phyloP scores from a whole-genome alignment of 2,797 vertebrate genomes.

The Craterocephalus amniculus region DNA sequence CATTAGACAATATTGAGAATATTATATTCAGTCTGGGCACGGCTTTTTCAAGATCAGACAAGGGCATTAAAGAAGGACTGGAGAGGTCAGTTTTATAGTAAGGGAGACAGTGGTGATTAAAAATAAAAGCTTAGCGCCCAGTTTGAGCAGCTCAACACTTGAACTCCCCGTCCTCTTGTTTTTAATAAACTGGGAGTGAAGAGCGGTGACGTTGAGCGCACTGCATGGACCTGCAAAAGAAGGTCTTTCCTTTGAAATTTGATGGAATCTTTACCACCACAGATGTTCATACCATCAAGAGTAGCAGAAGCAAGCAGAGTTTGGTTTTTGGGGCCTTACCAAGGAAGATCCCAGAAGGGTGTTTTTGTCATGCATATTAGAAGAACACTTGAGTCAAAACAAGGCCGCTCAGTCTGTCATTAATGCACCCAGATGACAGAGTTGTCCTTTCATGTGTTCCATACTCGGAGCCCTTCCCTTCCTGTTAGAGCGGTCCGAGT shows the following conservation, averaged over 20 bases:
- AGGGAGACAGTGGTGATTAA: slow-evolving; percentile 21
- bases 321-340: slow-evolving; percentile 49
- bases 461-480: slow-evolving; percentile 72
- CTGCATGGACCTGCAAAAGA: slow-evolving; percentile 32
- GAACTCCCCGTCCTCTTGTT: slow-evolving; percentile 50
- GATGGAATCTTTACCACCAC: slow-evolving; percentile 21
- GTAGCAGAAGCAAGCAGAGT: slow-evolving; percentile 36
- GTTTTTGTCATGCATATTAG: slow-evolving; percentile 82
- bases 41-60: slow-evolving; percentile 26
- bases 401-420: slow-evolving; percentile 76
- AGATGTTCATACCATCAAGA: slow-evolving; percentile 45
- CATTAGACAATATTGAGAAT: slow-evolving; percentile 1
- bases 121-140: slow-evolving; percentile 32
- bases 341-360: slow-evolving; percentile 59
- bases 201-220: slow-evolving; percentile 18
- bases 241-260: slow-evolving; percentile 39
- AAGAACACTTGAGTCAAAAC: slow-evolving; percentile 81
- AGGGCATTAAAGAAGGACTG: slow-evolving; percentile 33
- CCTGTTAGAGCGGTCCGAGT: slow-evolving; percentile 63
- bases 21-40: not conserved
- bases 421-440: slow-evolving; percentile 77
- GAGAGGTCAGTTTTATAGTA: slow-evolving; percentile 37
- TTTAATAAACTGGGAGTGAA: slow-evolving; percentile 41
- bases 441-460: slow-evolving; percentile 77
- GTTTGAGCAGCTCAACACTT: slow-evolving; percentile 38